phyloP scores from a whole-genome alignment of 2,888 invertebrate species.

The Amiota mariae region DNA sequence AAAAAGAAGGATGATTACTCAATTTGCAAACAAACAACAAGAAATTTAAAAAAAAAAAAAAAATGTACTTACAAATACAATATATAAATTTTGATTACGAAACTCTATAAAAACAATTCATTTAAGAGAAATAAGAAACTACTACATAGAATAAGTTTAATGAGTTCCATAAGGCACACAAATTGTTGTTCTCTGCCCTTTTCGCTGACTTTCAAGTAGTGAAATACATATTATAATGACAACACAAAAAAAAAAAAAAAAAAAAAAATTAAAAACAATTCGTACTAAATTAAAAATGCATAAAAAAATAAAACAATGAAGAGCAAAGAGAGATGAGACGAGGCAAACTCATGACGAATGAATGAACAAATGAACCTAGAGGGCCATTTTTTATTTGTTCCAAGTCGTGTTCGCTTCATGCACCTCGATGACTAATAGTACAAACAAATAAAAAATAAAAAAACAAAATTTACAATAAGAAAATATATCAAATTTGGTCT shows the following conservation, averaged over 20 bases:
- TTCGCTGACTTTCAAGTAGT: slow-evolving; percentile 19
- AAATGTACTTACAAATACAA: no score
- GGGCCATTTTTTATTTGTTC: neutral
- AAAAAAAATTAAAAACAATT: neutral
- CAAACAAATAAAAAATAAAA: neutral
- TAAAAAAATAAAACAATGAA: neutral
- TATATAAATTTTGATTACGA: slow-evolving; percentile 15
- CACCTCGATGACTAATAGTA: slow-evolving; percentile 23
- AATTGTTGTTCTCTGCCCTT: slow-evolving; percentile 24
- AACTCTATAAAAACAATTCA: neutral
- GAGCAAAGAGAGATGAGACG: neutral
- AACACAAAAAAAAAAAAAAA: slow-evolving; percentile 2
- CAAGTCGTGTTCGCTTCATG: slow-evolving; percentile 23
- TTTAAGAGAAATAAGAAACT: no score
- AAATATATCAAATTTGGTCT: neutral
- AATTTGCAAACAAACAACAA: neutral
- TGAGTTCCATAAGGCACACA: slow-evolving; percentile 18
- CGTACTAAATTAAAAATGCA: slow-evolving; percentile 16
- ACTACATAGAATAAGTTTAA: no score
- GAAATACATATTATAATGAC: neutral
- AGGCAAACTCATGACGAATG: neutral
- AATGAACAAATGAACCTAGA: neutral
- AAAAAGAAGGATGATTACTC: slow-evolving; percentile 11
- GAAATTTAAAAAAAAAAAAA: neutral
- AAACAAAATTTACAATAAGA: neutral